Evolutionary conservation across 2,113 vertebrate species (phyloP).

Genomic region (Silurus glanis): DNA sequence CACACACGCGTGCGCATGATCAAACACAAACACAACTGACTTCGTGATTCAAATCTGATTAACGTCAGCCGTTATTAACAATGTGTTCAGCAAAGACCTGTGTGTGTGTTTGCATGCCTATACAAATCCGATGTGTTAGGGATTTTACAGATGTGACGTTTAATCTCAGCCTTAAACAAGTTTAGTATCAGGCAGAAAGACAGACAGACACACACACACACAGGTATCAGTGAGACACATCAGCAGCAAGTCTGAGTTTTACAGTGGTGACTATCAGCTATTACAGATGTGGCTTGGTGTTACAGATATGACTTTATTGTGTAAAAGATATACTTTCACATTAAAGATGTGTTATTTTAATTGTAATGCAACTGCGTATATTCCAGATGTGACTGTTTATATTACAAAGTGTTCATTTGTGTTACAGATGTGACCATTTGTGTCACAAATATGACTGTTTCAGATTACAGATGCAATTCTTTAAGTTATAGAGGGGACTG

Average conservation of each 20-base stretch:
- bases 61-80: not conserved
- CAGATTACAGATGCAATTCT: too few species aligned
- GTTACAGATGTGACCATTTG: not conserved
- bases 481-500: not conserved
- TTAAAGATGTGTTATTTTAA: not conserved
- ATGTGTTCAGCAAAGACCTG: not conserved
- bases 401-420: not conserved
- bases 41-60: slow-evolving; percentile 8
- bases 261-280: not conserved
- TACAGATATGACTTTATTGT: not conserved
- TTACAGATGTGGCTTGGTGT: not conserved
- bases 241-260: not conserved
- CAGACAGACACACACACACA: not conserved
- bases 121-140: not conserved
- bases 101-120: not conserved
- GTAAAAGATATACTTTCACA: not conserved
- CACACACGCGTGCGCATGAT: slow-evolving; percentile 22
- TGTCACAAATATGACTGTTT: not conserved
- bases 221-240: not conserved
- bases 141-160: not conserved
- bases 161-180: not conserved
- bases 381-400: not conserved
- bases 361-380: not conserved
- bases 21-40: not conserved
- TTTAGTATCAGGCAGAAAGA: not conserved